Evolutionary conservation across 2,113 vertebrate species (phyloP), one percentile per base, ranked within the genome.

Genomic region (Callipepla squamata): DNA sequence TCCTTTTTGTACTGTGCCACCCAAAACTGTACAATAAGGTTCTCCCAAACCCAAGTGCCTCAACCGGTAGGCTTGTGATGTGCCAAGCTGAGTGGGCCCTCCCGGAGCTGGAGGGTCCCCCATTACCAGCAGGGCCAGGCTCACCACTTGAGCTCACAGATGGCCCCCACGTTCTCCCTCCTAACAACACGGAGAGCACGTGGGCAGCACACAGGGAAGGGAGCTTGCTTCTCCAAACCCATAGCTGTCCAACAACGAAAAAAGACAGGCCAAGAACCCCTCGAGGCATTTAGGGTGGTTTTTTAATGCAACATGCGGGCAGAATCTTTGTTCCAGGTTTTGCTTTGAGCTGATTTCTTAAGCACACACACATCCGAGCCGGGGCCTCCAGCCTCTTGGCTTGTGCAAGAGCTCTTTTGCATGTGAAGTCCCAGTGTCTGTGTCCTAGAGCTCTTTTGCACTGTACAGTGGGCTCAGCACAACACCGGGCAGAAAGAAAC

Each of bases 401-500:
- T 96, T 94, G 85, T 93, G 85, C 95, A 95, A 95, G 93, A 90
- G 95, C 74, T 97, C 79, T 95, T 93, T 92, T 92, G 80, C 94
- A 87, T 72, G 96, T 83, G 76, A 96, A 97, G 93, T 90, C 93
- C 92, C 95, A 85, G 92, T 51, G 94, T 96, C 92, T 94, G 66
- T 90, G 97, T 95, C 76, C 66, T 91, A 89, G 92, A 85, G 92
- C 87, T 94, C 94, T 79, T 85, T 83, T 96, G 96, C 94, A 67
- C 94, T 9, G 58, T 90, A 69, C 40, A 26, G 93, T 76, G 91
- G 95, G 92, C 96, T 94, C 93, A 81, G 74, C 8, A 70, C 80
- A 53, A 94, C 0, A 82, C 36, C 87, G 95, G 97, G 96, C 97
- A 97, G 95, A 95, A 96, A 95, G 97, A 95, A 97, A 97, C 94